Evolutionary conservation across 2,797 vertebrate genomes (phyloP).

Genomic region (Serranus cabrilla): DNA sequence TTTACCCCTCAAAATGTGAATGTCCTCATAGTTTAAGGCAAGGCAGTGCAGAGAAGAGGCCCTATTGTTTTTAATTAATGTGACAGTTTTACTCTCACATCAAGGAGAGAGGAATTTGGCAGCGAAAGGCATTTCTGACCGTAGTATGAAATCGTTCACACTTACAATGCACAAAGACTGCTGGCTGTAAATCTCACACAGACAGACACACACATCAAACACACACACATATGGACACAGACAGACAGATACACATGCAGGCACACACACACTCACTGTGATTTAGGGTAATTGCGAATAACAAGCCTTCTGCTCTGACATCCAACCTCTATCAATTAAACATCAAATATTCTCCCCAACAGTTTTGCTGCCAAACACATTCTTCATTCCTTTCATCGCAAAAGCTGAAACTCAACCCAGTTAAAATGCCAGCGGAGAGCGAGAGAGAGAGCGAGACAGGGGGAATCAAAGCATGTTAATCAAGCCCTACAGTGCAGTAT

Average conservation of each 20-base stretch:
- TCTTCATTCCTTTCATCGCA: slow-evolving; percentile 65
- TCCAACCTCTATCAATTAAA: slow-evolving; percentile 72
- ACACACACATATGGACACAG: not conserved
- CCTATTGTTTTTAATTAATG: slow-evolving; percentile 48
- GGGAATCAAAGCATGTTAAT: slow-evolving; percentile 64
- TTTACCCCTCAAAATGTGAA: not conserved
- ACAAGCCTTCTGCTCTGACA: slow-evolving; percentile 51
- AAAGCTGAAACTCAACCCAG: slow-evolving; percentile 56
- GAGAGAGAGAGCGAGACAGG: not conserved
- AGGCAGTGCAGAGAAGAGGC: not conserved
- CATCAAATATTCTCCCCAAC: slow-evolving; percentile 62
- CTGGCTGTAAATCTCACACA: slow-evolving; percentile 25
- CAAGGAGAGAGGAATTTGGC: slow-evolving; percentile 37
- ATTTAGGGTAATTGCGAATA: slow-evolving; percentile 60
- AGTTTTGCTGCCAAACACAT: slow-evolving; percentile 70
- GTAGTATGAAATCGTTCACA: slow-evolving; percentile 33
- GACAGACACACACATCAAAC: not conserved
- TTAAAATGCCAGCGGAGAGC: slow-evolving; percentile 39
- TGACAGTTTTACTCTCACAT: slow-evolving; percentile 57
- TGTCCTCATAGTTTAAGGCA: not conserved
- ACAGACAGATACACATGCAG: not conserved
- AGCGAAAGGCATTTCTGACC: slow-evolving; percentile 35
- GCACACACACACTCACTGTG: not conserved
- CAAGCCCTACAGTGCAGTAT: slow-evolving; percentile 39
- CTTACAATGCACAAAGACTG: slow-evolving; percentile 17